Evolutionary conservation across 2,888 invertebrate species (phyloP).

Genomic region (Salticus scenicus): DNA sequence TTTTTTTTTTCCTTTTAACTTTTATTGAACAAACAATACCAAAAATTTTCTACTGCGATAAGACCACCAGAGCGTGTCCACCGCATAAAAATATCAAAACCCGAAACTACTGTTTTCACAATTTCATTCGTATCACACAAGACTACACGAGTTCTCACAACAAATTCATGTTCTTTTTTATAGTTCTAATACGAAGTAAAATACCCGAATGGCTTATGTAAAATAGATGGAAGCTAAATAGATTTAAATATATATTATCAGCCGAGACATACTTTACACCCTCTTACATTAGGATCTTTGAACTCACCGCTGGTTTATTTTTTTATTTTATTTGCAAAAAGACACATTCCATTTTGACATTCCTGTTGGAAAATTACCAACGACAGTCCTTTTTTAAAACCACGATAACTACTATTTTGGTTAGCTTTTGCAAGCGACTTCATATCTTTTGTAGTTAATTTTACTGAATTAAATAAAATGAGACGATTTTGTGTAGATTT

Average conservation of each 20-base stretch:
- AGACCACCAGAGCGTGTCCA: background rate
- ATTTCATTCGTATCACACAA: background rate
- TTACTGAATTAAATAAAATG: background rate
- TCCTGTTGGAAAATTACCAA: slow-evolving; percentile 38
- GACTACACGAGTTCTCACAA: background rate
- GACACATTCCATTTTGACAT: slow-evolving; percentile 48
- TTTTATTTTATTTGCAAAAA: slow-evolving; percentile 33
- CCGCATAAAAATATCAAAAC: background rate
- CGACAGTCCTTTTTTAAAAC: slow-evolving; percentile 20
- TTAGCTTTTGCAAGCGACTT: slow-evolving; percentile 25
- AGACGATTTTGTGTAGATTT: background rate
- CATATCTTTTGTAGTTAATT: slow-evolving; percentile 24
- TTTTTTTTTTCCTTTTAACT: too few relatives aligned
- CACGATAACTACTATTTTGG: slow-evolving; percentile 48
- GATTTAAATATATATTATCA: slow-evolving; percentile 60
- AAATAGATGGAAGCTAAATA: slow-evolving; percentile 42
- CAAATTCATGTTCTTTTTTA: background rate
- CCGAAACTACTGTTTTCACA: background rate
- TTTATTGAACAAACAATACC: too few relatives aligned
- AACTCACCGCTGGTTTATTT: slow-evolving; percentile 41
- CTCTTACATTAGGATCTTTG: slow-evolving; percentile 45
- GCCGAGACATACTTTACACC: slow-evolving; percentile 63
- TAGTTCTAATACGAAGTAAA: background rate
- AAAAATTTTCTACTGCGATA: too few relatives aligned
- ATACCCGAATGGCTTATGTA: background rate